These are phyloP conservation scores for Calypte anna DNA, from an alignment of 2,113 vertebrate genomes.

Conservation along the genomic window DNA sequence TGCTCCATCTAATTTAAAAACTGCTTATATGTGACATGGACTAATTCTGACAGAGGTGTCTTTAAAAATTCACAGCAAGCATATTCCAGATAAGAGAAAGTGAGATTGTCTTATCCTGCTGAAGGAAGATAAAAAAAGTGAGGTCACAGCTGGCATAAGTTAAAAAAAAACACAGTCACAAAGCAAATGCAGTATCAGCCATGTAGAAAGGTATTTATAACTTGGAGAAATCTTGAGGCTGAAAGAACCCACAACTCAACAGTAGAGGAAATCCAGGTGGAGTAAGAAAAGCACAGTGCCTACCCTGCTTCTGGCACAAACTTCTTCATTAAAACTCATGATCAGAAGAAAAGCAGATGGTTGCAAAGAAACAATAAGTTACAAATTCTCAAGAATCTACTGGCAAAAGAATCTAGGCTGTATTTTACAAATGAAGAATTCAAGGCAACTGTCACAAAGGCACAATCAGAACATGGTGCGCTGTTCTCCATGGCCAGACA, in stretches of 20 bases:
- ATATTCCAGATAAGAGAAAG: constrained; percentile 3
- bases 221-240: background rate
- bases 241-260: background rate
- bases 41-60: constrained; percentile 8
- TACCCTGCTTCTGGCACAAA: background rate
- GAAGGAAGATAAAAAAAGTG: background rate
- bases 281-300: background rate
- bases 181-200: background rate
- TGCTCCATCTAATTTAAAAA: background rate
- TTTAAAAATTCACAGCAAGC: constrained; percentile 38
- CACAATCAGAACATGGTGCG: background rate
- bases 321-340: background rate
- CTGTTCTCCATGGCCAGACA: background rate
- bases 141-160: background rate
- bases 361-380: background rate
- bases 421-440: background rate
- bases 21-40: background rate
- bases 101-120: background rate
- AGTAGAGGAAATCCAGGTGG: background rate
- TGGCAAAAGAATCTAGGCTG: background rate
- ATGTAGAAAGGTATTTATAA: background rate
- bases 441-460: background rate
- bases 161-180: background rate
- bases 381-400: background rate
- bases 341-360: background rate